These are phyloP conservation scores for Apodemia hepburni DNA, from an alignment of 2,888 invertebrate species.

Conservation along the genomic window DNA sequence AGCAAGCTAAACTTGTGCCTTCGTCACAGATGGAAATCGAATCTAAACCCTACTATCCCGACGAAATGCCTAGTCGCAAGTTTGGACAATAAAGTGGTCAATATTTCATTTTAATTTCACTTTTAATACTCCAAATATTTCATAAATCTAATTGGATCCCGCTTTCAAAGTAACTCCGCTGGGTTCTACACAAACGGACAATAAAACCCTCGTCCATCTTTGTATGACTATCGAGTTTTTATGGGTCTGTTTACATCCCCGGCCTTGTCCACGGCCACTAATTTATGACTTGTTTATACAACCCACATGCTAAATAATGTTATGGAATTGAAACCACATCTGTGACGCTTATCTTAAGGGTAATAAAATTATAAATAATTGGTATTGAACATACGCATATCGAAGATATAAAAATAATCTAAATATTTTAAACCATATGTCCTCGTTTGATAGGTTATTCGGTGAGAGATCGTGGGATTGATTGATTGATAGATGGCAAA, in stretches of 20 bases:
- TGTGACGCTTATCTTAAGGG: slow-evolving; percentile 9
- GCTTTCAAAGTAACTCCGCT: slow-evolving; percentile 14
- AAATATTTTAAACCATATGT: not conserved
- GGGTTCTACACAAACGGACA: slow-evolving; percentile 28
- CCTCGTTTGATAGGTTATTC: too few species aligned
- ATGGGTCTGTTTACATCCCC: slow-evolving; percentile 43
- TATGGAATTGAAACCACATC: slow-evolving; percentile 8
- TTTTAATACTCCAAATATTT: slow-evolving; percentile 5
- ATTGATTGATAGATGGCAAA: too few species aligned
- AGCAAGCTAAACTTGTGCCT: too few species aligned
- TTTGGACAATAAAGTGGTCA: too few species aligned
- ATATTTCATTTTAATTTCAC: not conserved
- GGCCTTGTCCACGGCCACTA: slow-evolving; percentile 37
- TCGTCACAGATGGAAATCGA: not conserved
- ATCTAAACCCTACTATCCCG: not conserved
- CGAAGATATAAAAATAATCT: not conserved
- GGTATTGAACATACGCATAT: not conserved
- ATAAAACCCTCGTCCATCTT: slow-evolving; percentile 27
- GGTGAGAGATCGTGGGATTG: too few species aligned
- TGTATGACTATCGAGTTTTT: slow-evolving; percentile 36
- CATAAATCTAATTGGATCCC: slow-evolving; percentile 6
- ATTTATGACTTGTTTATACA: slow-evolving; percentile 64
- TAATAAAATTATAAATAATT: slow-evolving; percentile 14
- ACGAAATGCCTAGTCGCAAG: too few species aligned
- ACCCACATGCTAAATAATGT: slow-evolving; percentile 21